Evolutionary conservation across 2,888 invertebrate species (phyloP), one percentile per base, ranked within the genome.

Genomic region (Alloplasta piceator): DNA sequence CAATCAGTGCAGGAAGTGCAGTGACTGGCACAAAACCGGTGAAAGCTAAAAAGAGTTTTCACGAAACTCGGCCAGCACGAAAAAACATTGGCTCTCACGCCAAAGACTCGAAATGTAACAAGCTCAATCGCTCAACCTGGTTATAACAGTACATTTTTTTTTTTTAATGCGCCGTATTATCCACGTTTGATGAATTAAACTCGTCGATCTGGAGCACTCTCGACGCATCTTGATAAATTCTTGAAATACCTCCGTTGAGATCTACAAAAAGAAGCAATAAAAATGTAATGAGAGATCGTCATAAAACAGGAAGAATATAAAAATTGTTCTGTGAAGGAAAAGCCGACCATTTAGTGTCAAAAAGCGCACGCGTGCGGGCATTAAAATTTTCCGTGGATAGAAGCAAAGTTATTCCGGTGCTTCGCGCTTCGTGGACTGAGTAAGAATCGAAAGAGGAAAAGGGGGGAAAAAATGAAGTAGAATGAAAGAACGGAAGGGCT

Each of bases 1-100:
- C 89, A 91, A 91, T 91, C 91, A 91, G 91, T 91, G 91, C 91
- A 89, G 91, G 90, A 91, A 91, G 89, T 90, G 89, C 91, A 92
- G 87, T 90, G 89, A 90, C 91, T 90, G 91, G 90, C 87, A 90
- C 90, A 85, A 85, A 86, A 86, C 85, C 88, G 70, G 89, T 90
- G 89, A 90, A 90, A 90, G 90, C 89, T 88, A 87, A 84, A 87
- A 84, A 89, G 26, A 26, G 86, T 86, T 87, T 85, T 87, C 88
- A 86, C 87, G 26, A 89, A 91, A 90, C 89, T 91, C 88, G 90
- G 89, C 87, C 89, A 89, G 79, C 78, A 83, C 77, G 39, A 64
- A 68, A 66, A 26, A 26, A 26, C 26, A 26, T 26, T 60, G 7
- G 14, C 67, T 5, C 26, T 26, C 48, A 10, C 36, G 52, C 26